Evolutionary conservation across 2,888 invertebrate genomes (phyloP), one percentile per base, ranked within the genome.

Genomic region (Sympetrum striolatum): DNA sequence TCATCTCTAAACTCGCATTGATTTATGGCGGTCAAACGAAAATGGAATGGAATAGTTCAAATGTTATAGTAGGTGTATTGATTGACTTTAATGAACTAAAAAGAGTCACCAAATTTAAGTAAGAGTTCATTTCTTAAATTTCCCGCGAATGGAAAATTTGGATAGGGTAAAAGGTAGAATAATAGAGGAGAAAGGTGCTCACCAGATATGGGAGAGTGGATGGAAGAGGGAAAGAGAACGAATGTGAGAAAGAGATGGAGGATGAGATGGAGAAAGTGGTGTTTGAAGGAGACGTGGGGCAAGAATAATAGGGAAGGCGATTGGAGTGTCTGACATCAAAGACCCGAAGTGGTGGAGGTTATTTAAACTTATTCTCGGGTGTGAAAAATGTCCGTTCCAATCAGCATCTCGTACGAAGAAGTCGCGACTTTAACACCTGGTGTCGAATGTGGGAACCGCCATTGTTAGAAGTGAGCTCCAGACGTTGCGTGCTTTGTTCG

Each of bases 311-410:
- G 37, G 44, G 22, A 58, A 81, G 48, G 31, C 58, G 82, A 58
- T 35, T 58, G 82, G 82, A 82, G 58, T 58, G 58, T 35, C 82
- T 58, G 58, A 53, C 82, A 82, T 82, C 82, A 35, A 82, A 60
- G 82, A 25, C 58, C 82, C 82, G 82, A 82, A 58, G 35, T 22
- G 58, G 58, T 35, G 31, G 58, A 31, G 82, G 82, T 44, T 48
- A 82, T 53, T 82, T 82, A 15, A 53, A 25, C 82, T 35, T 58
- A 82, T 82, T 64, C 53, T 18, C 82, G 82, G 58, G 82, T 35
- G 53, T 82, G 82, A 82, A 82, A 82, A 82, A 82, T 82, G 82
- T 37, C 58, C 82, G 58, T 82, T 58, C 82, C 82, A 82, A 82
- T 82, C 82, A 82, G 82, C 82, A 58, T 82, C 58, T 31, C 58